Base-by-base conservation (phyloP, 2,888 invertebrate species). In the Scaptomyza flava region DNA sequence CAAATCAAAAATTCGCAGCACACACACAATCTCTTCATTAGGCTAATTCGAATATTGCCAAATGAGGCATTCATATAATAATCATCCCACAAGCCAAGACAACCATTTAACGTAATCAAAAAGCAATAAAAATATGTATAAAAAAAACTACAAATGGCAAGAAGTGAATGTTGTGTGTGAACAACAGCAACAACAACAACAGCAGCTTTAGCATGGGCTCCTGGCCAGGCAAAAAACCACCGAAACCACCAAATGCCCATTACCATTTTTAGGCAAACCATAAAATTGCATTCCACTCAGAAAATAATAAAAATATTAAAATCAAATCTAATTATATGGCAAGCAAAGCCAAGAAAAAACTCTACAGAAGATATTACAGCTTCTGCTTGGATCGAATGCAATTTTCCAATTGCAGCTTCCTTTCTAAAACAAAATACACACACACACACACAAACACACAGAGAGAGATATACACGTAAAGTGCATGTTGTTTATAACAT, bases 401-500 rank as follows among this genome's bases (percentile, higher is more conserved):
- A 56, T 62, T 72, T 62, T 53, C 27, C 61, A 56, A 60, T 48
- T 68, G 57, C 54, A 74, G 77, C 67, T 80, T 69, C 84, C 88
- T 83, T 84, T 84, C 88, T 79, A 86, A 84, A 87, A 86, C 88
- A 87, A 81, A 50, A 30, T n/a, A 53, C 34, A 64, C 27, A 57
- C 11, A 51, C 51, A 47, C 30, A 48, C 48, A 67, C 36, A 63
- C 36, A 56, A 9, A 51, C 51, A 47, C 30, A 48, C 48, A 67
- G 31, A 63, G 31, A 56, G 11, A 50, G 14, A 47, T 30, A 64
- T 46, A 56, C 27, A 52, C 50, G 36, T 36, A 34, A 56, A 60
- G 46, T 57, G 50, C 42, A 54, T 65, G 62, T 47, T 65, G 62
- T 48, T 41, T 46, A 56, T 42, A 71, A 77, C 64, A 81, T 68